Percentiles rank a stretch among this genome's conserved stretches.
phyloP scores from a whole-genome alignment of 2,888 invertebrate genomes.

The Apotomis capreana region DNA sequence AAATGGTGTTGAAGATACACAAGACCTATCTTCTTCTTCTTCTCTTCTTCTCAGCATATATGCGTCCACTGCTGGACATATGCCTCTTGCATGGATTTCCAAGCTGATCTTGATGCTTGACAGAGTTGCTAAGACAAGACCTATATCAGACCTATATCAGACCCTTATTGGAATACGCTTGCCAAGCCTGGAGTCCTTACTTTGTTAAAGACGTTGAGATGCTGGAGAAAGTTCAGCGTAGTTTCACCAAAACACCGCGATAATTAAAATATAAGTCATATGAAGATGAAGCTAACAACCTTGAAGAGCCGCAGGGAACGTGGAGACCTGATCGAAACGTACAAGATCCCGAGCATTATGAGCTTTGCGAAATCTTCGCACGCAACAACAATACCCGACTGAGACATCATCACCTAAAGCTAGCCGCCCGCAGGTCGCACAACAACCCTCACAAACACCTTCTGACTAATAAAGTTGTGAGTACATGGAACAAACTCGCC shows the following conservation, averaged over 20 bases:
- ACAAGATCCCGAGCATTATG: background rate
- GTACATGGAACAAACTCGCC: background rate
- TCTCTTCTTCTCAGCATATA: too few species aligned
- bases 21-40: too few species aligned
- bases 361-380: background rate
- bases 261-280: background rate
- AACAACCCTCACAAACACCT: too few species aligned
- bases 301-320: background rate
- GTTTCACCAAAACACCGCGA: background rate
- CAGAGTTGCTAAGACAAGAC: too few species aligned
- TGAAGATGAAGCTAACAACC: background rate
- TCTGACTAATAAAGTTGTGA: background rate
- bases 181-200: background rate
- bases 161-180: background rate
- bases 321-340: background rate
- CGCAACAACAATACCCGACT: too few species aligned
- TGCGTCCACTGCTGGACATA: too few species aligned
- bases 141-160: background rate
- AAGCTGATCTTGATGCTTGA: too few species aligned
- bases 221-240: background rate
- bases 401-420: too few species aligned
- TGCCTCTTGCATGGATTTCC: too few species aligned
- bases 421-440: too few species aligned
- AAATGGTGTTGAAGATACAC: too few species aligned
- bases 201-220: slow-evolving; percentile 1